Percentiles rank a stretch among this genome's conserved stretches.
Evolutionary conservation across 1,140 invertebrate genomes (phyloP).

Genomic region (Anastatus disparis): DNA sequence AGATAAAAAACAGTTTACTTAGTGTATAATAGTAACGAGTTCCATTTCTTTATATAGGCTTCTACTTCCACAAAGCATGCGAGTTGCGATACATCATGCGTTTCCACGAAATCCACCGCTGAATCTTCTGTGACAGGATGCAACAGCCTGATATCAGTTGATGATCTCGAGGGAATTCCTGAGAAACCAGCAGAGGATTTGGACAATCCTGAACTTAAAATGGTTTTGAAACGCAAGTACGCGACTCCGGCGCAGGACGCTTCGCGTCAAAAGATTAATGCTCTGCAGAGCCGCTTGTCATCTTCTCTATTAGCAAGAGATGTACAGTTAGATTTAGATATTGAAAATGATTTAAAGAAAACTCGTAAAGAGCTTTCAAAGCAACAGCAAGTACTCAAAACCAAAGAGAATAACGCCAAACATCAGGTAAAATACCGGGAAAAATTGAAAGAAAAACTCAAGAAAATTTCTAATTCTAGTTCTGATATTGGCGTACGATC

Average conservation of each 20-base stretch:
- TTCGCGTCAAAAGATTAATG: not conserved
- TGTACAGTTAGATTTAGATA: not conserved
- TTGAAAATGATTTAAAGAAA: not conserved
- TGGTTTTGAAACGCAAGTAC: conserved; percentile 3
- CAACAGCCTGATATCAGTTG: not conserved
- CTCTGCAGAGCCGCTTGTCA: not conserved
- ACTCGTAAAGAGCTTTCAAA: not conserved
- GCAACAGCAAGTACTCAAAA: not conserved
- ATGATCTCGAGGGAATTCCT: not conserved
- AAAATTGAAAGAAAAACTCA: not conserved
- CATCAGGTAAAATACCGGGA: conserved; percentile 1
- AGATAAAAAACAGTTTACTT: too few species aligned
- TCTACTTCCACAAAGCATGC: not conserved
- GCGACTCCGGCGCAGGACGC: not conserved
- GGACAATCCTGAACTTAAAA: not conserved
- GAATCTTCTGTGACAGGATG: not conserved
- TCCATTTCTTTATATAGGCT: not conserved
- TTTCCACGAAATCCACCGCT: not conserved
- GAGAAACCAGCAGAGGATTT: not conserved
- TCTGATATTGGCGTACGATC: not conserved
- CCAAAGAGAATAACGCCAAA: not conserved
- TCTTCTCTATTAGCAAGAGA: conserved; percentile 1
- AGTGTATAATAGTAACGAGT: too few species aligned
- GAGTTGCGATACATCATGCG: not conserved
- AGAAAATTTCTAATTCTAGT: not conserved